phyloP scores from a whole-genome alignment of 2,797 vertebrate species.

The Dermochelys coriacea region DNA sequence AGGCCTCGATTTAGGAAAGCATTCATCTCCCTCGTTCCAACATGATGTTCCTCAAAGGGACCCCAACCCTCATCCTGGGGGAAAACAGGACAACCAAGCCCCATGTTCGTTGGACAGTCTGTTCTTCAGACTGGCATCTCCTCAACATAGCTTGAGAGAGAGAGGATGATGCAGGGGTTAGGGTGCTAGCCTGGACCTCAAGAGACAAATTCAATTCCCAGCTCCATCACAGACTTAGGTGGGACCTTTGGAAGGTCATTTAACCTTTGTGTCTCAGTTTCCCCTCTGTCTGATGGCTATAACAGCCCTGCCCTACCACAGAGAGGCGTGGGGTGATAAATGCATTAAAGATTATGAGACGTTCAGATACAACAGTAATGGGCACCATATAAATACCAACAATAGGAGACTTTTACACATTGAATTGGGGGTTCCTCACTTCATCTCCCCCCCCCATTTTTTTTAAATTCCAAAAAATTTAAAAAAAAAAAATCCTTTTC shows the following conservation, averaged over 20 bases:
- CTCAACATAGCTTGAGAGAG: not conserved
- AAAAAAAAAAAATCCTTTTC: not conserved
- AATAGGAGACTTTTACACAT: not conserved
- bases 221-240: not conserved
- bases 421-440: not conserved
- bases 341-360: not conserved
- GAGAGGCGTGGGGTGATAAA: not conserved
- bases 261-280: not conserved
- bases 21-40: not conserved
- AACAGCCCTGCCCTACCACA: not conserved
- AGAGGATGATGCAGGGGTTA: not conserved
- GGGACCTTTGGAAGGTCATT: not conserved
- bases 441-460: accelerated
- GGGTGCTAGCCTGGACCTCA: not conserved
- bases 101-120: not conserved
- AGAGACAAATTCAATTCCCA: not conserved
- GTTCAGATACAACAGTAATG: not conserved
- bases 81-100: not conserved
- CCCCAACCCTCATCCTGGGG: not conserved
- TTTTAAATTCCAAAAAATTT: not conserved
- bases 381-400: not conserved
- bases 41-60: not conserved
- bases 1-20: too few relatives aligned
- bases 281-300: not conserved
- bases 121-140: not conserved